These are phyloP conservation scores for Brachyhypopomus occidentalis DNA, from an alignment of 2,113 vertebrate genomes.

Conservation along the genomic window DNA sequence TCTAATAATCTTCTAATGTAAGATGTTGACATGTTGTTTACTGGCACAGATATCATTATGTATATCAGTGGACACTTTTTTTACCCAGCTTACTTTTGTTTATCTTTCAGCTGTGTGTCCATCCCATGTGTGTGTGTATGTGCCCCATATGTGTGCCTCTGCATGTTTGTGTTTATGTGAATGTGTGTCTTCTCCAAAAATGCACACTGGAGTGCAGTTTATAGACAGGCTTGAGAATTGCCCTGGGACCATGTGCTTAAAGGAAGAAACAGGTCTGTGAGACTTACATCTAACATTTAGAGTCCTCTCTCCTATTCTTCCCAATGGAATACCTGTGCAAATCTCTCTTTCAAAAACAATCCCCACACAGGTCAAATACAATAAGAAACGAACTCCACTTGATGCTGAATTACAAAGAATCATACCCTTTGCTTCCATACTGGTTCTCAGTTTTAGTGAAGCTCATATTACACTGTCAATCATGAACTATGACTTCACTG, in stretches of 20 bases:
- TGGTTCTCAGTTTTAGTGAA: neutral
- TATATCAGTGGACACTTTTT: neutral
- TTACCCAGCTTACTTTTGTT: neutral
- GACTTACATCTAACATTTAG: conserved; percentile 11
- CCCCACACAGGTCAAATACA: conserved; percentile 3
- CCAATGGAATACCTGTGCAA: neutral
- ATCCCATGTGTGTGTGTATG: neutral
- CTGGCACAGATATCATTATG: neutral
- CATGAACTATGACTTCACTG: neutral
- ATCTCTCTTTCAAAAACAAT: conserved; percentile 6
- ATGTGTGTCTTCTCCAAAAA: conserved; percentile 4
- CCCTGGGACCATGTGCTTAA: conserved; percentile 2
- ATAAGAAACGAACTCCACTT: conserved; percentile 12
- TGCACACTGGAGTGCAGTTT: conserved; percentile 13
- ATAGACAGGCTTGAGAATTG: neutral
- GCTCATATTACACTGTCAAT: neutral
- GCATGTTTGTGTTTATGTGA: neutral
- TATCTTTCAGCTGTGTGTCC: neutral
- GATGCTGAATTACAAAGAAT: conserved; percentile 8
- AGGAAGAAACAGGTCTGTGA: conserved; percentile 16
- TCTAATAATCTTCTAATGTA: too few relatives aligned
- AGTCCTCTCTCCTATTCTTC: neutral
- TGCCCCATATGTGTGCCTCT: neutral
- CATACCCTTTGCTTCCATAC: neutral
- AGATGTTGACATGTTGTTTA: neutral